Conservation (phyloP, 2,888 invertebrate species). For the Orthosia cruda region DNA sequence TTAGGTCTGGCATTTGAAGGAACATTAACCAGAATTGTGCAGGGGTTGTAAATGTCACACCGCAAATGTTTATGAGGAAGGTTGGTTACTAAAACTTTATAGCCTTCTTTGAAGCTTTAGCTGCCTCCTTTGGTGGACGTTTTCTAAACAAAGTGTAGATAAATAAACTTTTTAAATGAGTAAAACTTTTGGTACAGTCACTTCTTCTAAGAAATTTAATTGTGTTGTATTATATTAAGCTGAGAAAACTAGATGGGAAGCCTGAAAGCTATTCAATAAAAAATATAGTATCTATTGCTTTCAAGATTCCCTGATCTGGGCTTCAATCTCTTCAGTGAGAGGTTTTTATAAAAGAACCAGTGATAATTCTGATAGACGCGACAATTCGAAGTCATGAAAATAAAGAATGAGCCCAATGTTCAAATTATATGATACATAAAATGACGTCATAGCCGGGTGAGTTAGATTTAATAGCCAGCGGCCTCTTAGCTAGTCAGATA, state of each 20-base stretch:
- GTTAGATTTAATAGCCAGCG: conserved; percentile 71
- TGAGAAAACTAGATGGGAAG: neutral
- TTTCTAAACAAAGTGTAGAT: neutral
- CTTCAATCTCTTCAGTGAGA: neutral
- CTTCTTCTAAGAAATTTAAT: neutral
- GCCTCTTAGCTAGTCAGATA: conserved; percentile 82
- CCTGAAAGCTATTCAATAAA: too few relatives aligned
- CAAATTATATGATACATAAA: conserved; percentile 28
- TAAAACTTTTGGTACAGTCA: neutral
- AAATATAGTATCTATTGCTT: neutral
- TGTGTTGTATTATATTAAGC: neutral
- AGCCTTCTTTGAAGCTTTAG: neutral
- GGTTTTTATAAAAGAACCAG: neutral
- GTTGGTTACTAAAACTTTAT: conserved; percentile 1
- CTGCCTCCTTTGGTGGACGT: neutral
- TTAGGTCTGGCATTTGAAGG: conserved; percentile 23
- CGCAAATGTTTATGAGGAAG: conserved; percentile 20
- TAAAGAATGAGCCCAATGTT: conserved; percentile 11
- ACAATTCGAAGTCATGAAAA: neutral
- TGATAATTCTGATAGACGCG: neutral
- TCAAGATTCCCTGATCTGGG: neutral
- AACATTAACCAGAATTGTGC: conserved; percentile 7
- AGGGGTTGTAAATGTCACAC: conserved; percentile 52
- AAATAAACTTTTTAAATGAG: neutral
- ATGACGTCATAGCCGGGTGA: conserved; percentile 68